Evolutionary conservation across 1,140 invertebrate genomes (phyloP), one percentile per base, ranked within the genome.

Genomic region (silkworm (Bombyx mori)): DNA sequence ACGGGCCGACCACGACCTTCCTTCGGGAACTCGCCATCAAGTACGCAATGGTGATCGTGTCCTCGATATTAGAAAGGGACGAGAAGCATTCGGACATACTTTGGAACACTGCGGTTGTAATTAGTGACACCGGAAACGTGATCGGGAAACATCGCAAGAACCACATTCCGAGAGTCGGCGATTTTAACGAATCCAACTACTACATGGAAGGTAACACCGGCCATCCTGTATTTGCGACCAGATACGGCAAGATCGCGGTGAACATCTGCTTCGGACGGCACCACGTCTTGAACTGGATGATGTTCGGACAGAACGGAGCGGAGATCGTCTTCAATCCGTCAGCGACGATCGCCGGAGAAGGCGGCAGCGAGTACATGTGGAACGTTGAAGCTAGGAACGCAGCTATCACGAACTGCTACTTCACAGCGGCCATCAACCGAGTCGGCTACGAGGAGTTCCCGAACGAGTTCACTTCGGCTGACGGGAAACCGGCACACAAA

Each of bases 241-340:
- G 92, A 52, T 97, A 93, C 87, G 96, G 96, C 9, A 93, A 92
- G 75, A 95, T 99, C 68, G 98, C 93, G 1, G 91, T 99, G 4
- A 99, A 99, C 74, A 98, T 99, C 70, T 99, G 98, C 82, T 99
- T 99, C 80, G 98, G 97, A 0, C 91, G 98, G 6, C 98, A 99
- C 88, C 98, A 99, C 89, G 98, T 98, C 0, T 91, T 96, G 59
- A 99, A 99, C 79, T 99, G 98, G 98, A 91, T 98, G 88, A 97
- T 97, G 94, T 98, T 96, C 83, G 97, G 95, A 0, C 79, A 99
- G 10, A 99, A 99, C 88, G 97, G 97, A n/a, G 98, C 98, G 6
- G 98, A 99, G 89, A 98, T 99, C 52, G 98, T 99, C 0, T 99
- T 99, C 81, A 99, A 99, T 88, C 98, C 98, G 3, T 98, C 97